Evolutionary conservation across 2,888 invertebrate species (phyloP).

Genomic region (Aphodius granarius): DNA sequence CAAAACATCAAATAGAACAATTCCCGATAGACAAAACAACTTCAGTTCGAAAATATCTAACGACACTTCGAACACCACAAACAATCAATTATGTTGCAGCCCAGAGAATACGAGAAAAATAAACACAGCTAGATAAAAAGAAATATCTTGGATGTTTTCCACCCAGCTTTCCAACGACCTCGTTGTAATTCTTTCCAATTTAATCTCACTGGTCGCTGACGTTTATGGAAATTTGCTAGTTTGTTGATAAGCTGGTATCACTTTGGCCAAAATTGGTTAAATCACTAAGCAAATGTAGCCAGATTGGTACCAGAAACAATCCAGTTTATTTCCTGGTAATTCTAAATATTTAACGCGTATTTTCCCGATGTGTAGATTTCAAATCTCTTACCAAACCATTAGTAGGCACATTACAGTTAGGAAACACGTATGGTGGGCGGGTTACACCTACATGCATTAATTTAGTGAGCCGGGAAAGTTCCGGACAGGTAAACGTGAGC

Average conservation of each 20-base stretch:
- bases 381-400: not conserved
- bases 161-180: too few species aligned
- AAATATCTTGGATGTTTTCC: not conserved
- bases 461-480: not conserved
- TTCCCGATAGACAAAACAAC: not conserved
- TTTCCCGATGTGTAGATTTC: too few species aligned
- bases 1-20: not conserved
- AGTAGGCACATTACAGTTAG: not conserved
- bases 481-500: slow-evolving; percentile 23
- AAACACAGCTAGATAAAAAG: not conserved
- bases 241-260: too few species aligned
- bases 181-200: too few species aligned
- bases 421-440: not conserved
- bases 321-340: too few species aligned
- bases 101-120: not conserved
- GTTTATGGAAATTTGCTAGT: too few species aligned
- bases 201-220: too few species aligned
- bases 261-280: too few species aligned
- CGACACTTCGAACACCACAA: not conserved
- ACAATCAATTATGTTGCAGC: not conserved
- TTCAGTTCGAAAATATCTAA: not conserved
- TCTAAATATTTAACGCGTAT: too few species aligned
- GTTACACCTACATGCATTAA: not conserved
- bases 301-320: too few species aligned
- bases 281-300: too few species aligned